Evolutionary conservation across 2,113 vertebrate genomes (phyloP).

Genomic region (Galeopterus variegatus): DNA sequence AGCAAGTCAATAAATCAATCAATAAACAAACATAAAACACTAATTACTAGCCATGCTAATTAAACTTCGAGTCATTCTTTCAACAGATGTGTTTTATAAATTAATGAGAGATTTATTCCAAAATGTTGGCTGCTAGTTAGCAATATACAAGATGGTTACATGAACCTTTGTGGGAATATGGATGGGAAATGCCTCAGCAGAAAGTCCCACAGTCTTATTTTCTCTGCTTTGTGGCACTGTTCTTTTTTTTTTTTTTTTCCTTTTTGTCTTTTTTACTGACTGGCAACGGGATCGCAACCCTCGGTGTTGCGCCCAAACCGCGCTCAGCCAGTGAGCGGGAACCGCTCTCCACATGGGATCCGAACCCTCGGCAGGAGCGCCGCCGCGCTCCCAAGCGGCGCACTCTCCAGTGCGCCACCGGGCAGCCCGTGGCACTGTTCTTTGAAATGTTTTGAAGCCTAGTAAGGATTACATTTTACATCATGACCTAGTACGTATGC

Average conservation of each 20-base stretch:
- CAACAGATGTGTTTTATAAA: not conserved
- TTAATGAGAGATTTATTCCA: constrained; percentile 34
- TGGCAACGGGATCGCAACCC: too few species aligned
- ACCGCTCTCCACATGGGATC: too few species aligned
- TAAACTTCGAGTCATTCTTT: not conserved
- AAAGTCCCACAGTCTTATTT: not conserved
- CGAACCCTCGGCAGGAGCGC: too few species aligned
- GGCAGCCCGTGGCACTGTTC: not conserved
- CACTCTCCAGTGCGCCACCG: too few species aligned
- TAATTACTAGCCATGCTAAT: not conserved
- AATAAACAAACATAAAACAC: too few species aligned
- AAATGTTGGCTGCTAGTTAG: not conserved
- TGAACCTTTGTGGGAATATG: not conserved
- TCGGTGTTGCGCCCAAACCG: too few species aligned
- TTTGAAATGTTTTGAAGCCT: not conserved
- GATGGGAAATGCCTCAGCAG: not conserved
- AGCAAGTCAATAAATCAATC: not conserved
- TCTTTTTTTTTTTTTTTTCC: too few species aligned
- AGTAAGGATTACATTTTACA: not conserved
- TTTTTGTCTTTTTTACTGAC: too few species aligned
- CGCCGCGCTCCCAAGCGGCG: too few species aligned
- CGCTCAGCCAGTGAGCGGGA: too few species aligned
- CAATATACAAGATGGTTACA: not conserved
- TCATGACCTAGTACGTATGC: not conserved
- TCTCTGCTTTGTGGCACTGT: not conserved